These are phyloP conservation scores for Astatoreochromis straeleni DNA, from an alignment of 2,113 vertebrate species.

Conservation along the genomic window DNA sequence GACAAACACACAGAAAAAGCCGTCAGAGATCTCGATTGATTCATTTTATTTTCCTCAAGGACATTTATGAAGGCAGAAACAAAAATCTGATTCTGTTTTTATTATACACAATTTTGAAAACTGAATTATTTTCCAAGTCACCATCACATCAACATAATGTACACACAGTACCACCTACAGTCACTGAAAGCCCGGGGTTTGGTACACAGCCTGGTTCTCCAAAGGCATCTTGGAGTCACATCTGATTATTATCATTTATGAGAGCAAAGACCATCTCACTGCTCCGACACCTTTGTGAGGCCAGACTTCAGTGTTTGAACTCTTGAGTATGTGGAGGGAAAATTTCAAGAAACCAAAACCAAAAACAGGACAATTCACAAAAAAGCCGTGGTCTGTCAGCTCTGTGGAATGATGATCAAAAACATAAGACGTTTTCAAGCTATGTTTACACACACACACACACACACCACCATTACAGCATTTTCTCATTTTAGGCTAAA, in stretches of 20 bases:
- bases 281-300: neutral
- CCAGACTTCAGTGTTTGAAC: neutral
- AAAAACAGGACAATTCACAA: neutral
- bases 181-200: slow-evolving; percentile 41
- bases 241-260: neutral
- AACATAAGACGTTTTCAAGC: neutral
- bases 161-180: slow-evolving; percentile 57
- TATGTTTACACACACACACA: neutral
- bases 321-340: neutral
- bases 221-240: neutral
- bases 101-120: slow-evolving; percentile 58
- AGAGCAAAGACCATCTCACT: neutral
- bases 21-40: neutral
- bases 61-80: slow-evolving; percentile 61
- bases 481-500: neutral
- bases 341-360: neutral
- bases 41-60: slow-evolving; percentile 61
- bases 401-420: neutral
- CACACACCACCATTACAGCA: neutral
- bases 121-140: slow-evolving; percentile 35
- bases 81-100: slow-evolving; percentile 33
- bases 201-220: neutral
- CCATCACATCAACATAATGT: slow-evolving; percentile 65
- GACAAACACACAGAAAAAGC: neutral
- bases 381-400: slow-evolving; percentile 3